phyloP scores from a whole-genome alignment of 1,140 invertebrate species.

The Phocides pigmalion region DNA sequence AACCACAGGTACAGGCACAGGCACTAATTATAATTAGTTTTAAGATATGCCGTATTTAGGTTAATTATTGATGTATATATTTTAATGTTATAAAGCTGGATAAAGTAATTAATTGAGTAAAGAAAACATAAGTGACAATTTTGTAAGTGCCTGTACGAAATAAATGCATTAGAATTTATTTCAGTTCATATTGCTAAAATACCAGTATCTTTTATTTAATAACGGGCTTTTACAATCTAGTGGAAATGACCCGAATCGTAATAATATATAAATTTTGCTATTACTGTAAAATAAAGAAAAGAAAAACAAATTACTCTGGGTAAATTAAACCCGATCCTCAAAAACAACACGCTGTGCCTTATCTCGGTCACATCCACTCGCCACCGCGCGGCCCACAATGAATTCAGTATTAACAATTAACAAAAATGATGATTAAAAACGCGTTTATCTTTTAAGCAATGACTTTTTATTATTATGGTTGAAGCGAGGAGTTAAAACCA shows the following conservation, averaged over 20 bases:
- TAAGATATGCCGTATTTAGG: too few species aligned
- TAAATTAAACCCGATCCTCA: slow-evolving; percentile 58
- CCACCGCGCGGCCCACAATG: slow-evolving; percentile 7
- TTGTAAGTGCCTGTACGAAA: too few species aligned
- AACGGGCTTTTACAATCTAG: neutral
- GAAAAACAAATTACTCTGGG: slow-evolving; percentile 47
- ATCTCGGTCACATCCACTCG: slow-evolving; percentile 37
- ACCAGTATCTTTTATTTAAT: too few species aligned
- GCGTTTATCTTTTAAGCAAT: slow-evolving; percentile 1
- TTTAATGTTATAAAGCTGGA: too few species aligned
- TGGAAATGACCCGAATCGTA: neutral
- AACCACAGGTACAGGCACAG: too few species aligned
- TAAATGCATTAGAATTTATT: too few species aligned
- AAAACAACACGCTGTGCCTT: slow-evolving; percentile 51
- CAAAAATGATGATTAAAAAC: slow-evolving; percentile 12
- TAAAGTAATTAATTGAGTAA: too few species aligned
- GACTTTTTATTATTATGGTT: slow-evolving; percentile 2
- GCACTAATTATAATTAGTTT: too few species aligned
- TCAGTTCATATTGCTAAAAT: too few species aligned
- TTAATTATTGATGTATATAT: too few species aligned
- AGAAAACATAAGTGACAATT: too few species aligned
- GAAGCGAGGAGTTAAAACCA: neutral
- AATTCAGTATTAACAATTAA: slow-evolving; percentile 26
- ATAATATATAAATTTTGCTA: neutral
- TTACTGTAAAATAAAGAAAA: neutral